phyloP scores from a whole-genome alignment of 2,797 vertebrate species.

The Scyliorhinus canicula region DNA sequence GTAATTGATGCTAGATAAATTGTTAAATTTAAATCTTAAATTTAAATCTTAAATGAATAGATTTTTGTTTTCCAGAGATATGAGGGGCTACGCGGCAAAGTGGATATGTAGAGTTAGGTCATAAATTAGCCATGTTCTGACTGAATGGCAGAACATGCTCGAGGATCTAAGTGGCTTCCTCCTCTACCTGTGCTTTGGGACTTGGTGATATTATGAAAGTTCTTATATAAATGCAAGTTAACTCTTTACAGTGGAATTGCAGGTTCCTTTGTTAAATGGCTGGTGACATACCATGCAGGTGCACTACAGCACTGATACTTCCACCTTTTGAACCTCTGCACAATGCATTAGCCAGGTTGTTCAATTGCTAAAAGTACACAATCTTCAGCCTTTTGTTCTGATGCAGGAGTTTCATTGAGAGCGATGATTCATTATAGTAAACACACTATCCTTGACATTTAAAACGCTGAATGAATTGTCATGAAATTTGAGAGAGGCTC shows the following conservation, averaged over 20 bases:
- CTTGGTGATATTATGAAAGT: neutral
- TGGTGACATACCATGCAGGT: neutral
- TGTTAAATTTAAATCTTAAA: neutral
- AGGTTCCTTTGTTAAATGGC: neutral
- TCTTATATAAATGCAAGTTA: neutral
- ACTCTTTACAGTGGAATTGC: neutral
- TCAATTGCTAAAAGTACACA: neutral
- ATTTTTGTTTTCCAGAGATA: neutral
- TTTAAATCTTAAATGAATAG: neutral
- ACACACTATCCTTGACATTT: neutral
- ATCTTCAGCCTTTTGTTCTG: neutral
- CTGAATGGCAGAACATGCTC: neutral
- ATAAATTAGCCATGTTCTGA: neutral
- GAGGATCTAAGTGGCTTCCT: neutral
- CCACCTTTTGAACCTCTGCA: neutral
- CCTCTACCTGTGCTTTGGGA: neutral
- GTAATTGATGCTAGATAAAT: neutral
- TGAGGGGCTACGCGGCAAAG: neutral
- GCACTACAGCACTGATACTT: neutral
- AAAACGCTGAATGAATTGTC: neutral
- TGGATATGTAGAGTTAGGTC: neutral
- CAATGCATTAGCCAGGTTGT: neutral
- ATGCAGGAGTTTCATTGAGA: neutral
- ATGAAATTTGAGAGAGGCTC: neutral
- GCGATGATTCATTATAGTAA: neutral